Percentiles rank a stretch among this genome's conserved stretches.
phyloP scores from a whole-genome alignment of 2,888 invertebrate genomes.

The Stegana nigrithorax region DNA sequence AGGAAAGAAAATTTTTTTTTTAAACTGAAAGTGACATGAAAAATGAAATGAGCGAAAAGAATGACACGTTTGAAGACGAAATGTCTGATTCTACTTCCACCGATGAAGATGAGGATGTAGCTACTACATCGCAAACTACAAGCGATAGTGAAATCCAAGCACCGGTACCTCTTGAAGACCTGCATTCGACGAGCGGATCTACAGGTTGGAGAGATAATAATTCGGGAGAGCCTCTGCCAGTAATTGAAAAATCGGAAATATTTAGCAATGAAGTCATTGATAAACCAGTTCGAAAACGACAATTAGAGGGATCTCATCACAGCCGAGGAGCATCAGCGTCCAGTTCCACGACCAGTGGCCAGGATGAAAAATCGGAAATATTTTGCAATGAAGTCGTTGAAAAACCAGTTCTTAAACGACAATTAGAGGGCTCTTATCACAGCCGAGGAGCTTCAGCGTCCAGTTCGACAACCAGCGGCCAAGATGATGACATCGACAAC shows the following conservation, averaged over 20 bases:
- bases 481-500: background rate
- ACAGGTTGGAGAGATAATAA: no score
- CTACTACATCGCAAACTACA: conserved; percentile 3
- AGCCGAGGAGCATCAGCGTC: conserved; percentile 13
- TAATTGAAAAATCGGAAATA: no score
- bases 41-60: conserved; percentile 40
- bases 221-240: no score
- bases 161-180: background rate
- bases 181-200: no score
- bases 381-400: background rate
- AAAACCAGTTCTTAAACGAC: background rate
- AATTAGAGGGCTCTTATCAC: background rate
- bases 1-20: no score
- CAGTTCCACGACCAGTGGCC: no score
- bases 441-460: conserved; percentile 14
- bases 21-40: no score
- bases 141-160: conserved; percentile 1
- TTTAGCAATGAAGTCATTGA: background rate
- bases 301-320: background rate
- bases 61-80: conserved; percentile 37
- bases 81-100: conserved; percentile 12
- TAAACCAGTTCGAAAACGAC: background rate
- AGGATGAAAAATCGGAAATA: background rate
- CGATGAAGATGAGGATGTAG: conserved; percentile 1
- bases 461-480: no score